Evolutionary conservation across 2,888 invertebrate species (phyloP), one percentile per base, ranked within the genome.

Genomic region (Cynaeus angustus): DNA sequence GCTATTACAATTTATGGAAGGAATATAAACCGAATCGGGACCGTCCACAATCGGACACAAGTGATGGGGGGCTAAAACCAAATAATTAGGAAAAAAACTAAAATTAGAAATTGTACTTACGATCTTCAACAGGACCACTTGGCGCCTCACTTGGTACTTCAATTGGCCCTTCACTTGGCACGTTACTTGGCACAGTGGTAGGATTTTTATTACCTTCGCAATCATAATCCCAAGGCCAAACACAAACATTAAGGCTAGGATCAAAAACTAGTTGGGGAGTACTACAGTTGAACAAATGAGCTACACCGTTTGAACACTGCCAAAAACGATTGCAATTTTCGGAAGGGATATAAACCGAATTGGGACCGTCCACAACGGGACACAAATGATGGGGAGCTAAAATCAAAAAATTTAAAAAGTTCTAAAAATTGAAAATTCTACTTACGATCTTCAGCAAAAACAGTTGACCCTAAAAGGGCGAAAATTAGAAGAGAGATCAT

Each of bases 251-350:
- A n/a, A 75, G 45, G 5, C 38, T 53, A 1, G 73, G 72, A 48
- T 74, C 74, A 13, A 76, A 77, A 65, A 75, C 70, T 0, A 70
- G 16, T 14, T 59, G 70, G 2, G 21, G 21, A 8, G 45, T 45
- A 0, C 74, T 45, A 52, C 77, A 77, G 14, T 48, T 16, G 10
- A 73, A 70, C 12, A 67, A 67, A 26, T 69, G 61, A 6, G 76
- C 66, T n/a, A 67, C 68, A 10, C 75, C 75, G 33, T 74, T 75
- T 13, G 73, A 72, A 26, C 76, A 77, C 41, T 75, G 71, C 70
- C 74, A 77, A 56, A 73, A 77, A 67, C 75, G 76, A 13, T 68
- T 55, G 43, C 76, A 77, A 13, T 75, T 74, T 56, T 59, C 50
- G n/a, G 33, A 7, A 50, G 75, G 75, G 10, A 77, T 56, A 50